Conservation (phyloP, 1,140 invertebrate species). For the Neodiprion fabricii region DNA sequence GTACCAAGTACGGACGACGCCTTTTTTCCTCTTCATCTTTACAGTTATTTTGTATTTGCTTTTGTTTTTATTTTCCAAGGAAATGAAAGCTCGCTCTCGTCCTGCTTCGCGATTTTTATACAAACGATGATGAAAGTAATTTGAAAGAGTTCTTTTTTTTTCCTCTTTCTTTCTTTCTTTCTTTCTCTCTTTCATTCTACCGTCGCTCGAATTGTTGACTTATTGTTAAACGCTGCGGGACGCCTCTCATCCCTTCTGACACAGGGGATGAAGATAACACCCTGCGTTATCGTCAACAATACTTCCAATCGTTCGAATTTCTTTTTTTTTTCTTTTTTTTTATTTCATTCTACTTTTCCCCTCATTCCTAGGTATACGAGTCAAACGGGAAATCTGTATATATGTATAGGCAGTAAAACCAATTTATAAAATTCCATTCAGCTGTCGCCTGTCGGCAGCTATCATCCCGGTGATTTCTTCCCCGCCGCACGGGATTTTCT, state of each 20-base stretch:
- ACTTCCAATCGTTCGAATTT: neutral
- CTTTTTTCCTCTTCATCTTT: no score
- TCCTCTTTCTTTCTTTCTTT: no score
- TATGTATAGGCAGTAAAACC: neutral
- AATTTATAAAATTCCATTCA: constrained; percentile 3
- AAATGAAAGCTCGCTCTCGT: no score
- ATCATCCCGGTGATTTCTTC: neutral
- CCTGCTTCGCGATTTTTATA: no score
- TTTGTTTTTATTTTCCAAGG: no score
- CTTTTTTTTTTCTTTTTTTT: neutral
- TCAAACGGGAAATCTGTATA: neutral
- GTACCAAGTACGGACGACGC: neutral
- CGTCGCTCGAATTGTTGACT: neutral
- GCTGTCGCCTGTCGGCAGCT: constrained; percentile 1
- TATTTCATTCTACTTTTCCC: no score
- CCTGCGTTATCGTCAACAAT: neutral
- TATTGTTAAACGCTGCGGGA: neutral
- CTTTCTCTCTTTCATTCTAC: no score
- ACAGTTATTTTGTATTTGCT: no score
- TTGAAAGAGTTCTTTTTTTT: no score
- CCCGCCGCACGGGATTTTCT: neutral
- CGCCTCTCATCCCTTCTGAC: neutral
- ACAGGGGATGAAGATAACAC: neutral
- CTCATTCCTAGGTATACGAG: neutral
- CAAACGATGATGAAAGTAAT: no score